Evolutionary conservation across 30 jellyfish, hydroid and myxozoan species (phyloP), one percentile per base, ranked within the genome.

Genomic region (Rhopilema esculentum): DNA sequence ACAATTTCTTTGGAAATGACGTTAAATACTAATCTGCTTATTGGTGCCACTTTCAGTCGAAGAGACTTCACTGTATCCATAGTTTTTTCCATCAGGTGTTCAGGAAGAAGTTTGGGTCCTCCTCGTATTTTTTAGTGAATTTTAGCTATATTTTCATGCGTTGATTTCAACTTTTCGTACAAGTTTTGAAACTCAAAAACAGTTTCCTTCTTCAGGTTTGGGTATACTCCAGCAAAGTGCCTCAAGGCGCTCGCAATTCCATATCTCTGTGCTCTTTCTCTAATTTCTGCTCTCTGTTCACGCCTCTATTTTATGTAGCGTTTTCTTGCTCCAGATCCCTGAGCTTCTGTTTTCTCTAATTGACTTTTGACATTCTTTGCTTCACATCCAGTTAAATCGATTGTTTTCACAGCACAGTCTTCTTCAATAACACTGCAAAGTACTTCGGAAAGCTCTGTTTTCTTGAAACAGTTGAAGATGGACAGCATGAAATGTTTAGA

Each of bases 231-330:
- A 25, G 48, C 77, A 25, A 83, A 30, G 49, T 6, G 27, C 15
- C 88, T 15, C 7, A 71, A 4, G 32, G 92, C 86, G 32, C 63
- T 68, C 32, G 88, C 78, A 28, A 49, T 71, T 33, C 92, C 92
- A 68, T 83, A 62, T 19, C 33, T 67, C n/a, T 79, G 79, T 27
- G 92, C 92, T 51, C 48, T 77, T 51, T 83, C 33, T 17, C 83
- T 83, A 69, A 85, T 85, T 82, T 75, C 83, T 72, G 94, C 94
- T 75, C 94, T 85, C 84, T 64, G 91, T 67, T 67, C 26, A 67
- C 25, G 77, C 77, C 32, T 67, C 32, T 22, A 67, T 67, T 67
- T 67, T 22, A 67, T 26, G 26, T 26, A 19, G 15, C 16, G 22
- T 16, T 67, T 67, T 67, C 22, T 67, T 67, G 16, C 15, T 21